These are phyloP conservation scores for Andricus quercusramuli DNA, from an alignment of 2,888 invertebrate genomes.

Conservation along the genomic window DNA sequence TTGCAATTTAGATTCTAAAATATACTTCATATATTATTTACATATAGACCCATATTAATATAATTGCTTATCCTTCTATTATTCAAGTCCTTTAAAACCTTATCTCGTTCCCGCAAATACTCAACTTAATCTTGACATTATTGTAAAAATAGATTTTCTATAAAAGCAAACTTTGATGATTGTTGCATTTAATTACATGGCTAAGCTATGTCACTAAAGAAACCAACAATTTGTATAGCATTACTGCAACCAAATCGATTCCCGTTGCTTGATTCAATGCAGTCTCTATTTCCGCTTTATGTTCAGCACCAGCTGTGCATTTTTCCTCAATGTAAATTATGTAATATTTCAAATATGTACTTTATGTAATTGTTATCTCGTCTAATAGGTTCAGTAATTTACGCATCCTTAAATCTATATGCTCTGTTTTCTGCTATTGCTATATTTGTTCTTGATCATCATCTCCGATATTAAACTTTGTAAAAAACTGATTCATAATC, in stretches of 20 bases:
- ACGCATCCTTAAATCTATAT: neutral
- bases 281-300: neutral
- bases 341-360: neutral
- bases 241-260: constrained; percentile 15
- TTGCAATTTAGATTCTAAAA: too few relatives aligned
- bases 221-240: neutral
- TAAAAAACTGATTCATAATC: neutral
- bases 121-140: neutral
- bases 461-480: neutral
- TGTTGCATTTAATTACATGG: neutral
- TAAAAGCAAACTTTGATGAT: neutral
- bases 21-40: too few relatives aligned
- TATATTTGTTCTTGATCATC: neutral
- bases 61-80: too few relatives aligned
- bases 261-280: constrained; percentile 3
- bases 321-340: neutral
- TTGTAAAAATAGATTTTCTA: neutral
- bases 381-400: constrained; percentile 5
- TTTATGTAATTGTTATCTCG: constrained; percentile 22
- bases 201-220: neutral
- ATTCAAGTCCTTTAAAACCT: too few relatives aligned
- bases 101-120: neutral
- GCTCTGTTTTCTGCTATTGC: neutral
- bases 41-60: too few relatives aligned
- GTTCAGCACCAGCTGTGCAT: neutral